Base-by-base conservation (phyloP, 2,797 vertebrate species). In the Propithecus deckenii region DNA sequence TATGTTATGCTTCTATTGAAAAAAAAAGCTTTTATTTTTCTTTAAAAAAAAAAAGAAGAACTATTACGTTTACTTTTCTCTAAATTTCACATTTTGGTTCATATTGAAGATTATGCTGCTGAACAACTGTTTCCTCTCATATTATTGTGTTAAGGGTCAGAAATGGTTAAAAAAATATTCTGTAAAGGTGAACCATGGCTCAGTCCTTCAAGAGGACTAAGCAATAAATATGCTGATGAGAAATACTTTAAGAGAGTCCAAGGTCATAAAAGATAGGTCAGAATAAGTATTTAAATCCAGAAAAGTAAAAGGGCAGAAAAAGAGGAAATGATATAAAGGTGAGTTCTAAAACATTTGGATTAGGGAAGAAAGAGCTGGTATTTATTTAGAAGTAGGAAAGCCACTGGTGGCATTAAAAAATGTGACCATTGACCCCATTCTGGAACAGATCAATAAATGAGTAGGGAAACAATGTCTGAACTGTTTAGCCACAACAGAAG, bases 321-420 rank as follows among this genome's bases (percentile, higher is more conserved):
- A 86, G 8, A 91, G 41, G 35, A 91, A 86, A 55, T 25, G 75
- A 88, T 71, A 80, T 52, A 78, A 95, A 94, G 15, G 4, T 94
- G 75, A 86, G 28, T 63, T 41, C 13, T 61, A 50, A 89, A 94
- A 61, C 46, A 83, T 61, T 46, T 87, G 20, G 2, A 35, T 87
- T 57, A 50, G 43, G 81, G 23, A 32, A 38, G 43, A 25, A 3
- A 91, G 12, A 23, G 7, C 9, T 78, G 35, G 25, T 3, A 55
- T 59, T 92, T 92, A 93, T 90, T 86, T 72, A 69, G 30, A 93
- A 90, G 30, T 50, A 57, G 13, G 50, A 89, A 79, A 86, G 55
- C n/a, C 38, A 85, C 0, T 41, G 28, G 22, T 89, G 25, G 4
- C 20, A 57, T 86, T 92, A 0, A 65, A 72, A 80, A 85, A 92